Conservation (phyloP, 2,797 vertebrate genomes). For the Xenopus petersii region DNA sequence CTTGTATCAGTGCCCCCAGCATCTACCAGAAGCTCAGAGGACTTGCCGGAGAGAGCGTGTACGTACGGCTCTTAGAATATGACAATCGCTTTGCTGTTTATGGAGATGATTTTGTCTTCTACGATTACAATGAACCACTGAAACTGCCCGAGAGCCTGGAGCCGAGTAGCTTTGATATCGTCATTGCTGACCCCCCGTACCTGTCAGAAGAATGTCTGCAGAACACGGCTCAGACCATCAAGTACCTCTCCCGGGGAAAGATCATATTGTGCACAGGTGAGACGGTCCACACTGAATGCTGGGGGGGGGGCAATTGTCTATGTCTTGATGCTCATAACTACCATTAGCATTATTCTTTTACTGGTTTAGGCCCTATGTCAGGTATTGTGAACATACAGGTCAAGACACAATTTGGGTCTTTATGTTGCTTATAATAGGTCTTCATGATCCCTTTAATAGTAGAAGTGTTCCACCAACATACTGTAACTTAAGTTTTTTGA, state of each 20-base stretch:
- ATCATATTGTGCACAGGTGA: constrained; percentile 92
- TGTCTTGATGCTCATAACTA: too few species aligned
- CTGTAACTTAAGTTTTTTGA: too few species aligned
- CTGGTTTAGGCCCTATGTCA: too few species aligned
- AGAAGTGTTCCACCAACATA: too few species aligned
- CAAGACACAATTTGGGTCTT: too few species aligned
- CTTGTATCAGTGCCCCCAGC: constrained; percentile 86
- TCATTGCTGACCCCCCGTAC: constrained; percentile 87
- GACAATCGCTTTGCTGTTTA: constrained; percentile 85
- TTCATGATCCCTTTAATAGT: too few species aligned
- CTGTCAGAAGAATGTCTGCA: constrained; percentile 88
- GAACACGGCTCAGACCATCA: constrained; percentile 81
- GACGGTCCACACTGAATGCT: constrained; percentile 9
- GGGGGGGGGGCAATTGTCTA: too few species aligned
- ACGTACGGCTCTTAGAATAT: constrained; percentile 77
- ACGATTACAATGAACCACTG: constrained; percentile 86
- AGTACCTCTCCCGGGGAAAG: constrained; percentile 81
- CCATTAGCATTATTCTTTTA: too few species aligned
- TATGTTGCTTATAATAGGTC: too few species aligned
- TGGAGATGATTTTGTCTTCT: constrained; percentile 87
- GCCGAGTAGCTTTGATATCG: constrained; percentile 79
- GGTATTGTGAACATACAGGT: too few species aligned
- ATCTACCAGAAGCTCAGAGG: constrained; percentile 90
- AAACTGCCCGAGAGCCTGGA: constrained; percentile 63
- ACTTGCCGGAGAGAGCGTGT: constrained; percentile 59